Conservation (phyloP, 2,113 vertebrate species). For the Himantopus leucocephalus region DNA sequence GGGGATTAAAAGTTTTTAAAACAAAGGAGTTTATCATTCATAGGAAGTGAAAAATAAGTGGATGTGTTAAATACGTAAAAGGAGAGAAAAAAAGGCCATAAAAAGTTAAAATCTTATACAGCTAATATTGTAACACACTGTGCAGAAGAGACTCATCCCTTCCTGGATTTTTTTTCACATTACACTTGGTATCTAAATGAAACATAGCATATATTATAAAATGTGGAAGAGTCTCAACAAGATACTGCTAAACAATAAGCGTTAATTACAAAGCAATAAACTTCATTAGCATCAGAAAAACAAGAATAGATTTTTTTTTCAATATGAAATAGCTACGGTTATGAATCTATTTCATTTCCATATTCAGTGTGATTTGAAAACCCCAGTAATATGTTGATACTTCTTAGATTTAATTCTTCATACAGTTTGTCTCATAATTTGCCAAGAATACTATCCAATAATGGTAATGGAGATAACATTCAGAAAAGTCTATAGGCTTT, state of each 20-base stretch:
- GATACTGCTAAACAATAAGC: not conserved
- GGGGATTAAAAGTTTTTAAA: not conserved
- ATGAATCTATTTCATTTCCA: not conserved
- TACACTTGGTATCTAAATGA: not conserved
- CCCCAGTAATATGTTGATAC: not conserved
- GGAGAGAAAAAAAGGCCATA: not conserved
- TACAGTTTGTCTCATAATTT: not conserved
- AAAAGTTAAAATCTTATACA: not conserved
- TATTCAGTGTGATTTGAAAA: not conserved
- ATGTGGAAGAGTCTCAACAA: not conserved
- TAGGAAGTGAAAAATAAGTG: not conserved
- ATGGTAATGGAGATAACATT: not conserved
- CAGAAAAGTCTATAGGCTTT: not conserved
- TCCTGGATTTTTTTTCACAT: not conserved
- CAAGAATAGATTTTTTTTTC: not conserved
- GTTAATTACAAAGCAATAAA: not conserved
- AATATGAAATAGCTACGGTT: not conserved
- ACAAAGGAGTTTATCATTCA: not conserved
- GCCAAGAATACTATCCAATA: not conserved
- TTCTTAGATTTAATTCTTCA: not conserved
- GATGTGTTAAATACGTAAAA: not conserved
- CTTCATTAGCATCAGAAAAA: not conserved
- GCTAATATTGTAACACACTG: not conserved
- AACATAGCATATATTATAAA: not conserved
- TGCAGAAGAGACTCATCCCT: not conserved